phyloP scores from a whole-genome alignment of 2,888 invertebrate species.

The Drosophila fulvimacula region DNA sequence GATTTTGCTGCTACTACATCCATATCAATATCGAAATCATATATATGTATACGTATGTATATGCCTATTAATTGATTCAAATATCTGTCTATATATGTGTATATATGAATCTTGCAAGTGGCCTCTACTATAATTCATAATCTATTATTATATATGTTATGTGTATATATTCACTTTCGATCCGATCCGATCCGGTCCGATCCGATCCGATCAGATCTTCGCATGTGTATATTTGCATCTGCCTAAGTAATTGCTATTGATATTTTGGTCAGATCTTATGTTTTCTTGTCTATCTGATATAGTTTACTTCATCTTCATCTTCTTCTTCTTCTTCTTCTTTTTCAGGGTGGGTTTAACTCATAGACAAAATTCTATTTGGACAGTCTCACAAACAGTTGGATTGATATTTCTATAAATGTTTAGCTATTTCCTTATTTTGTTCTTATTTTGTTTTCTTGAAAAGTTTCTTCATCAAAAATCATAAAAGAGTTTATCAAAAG shows the following conservation, averaged over 20 bases:
- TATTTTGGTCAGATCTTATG: conserved; percentile 47
- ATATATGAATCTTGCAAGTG: conserved; percentile 21
- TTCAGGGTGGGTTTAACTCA: conserved; percentile 49
- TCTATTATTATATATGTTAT: conserved; percentile 14
- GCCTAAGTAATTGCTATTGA: conserved; percentile 32
- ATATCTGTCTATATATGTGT: conserved; percentile 13
- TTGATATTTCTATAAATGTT: conserved; percentile 15
- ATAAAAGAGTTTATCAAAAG: conserved; percentile 56
- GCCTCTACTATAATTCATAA: conserved; percentile 5
- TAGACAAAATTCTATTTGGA: conserved; percentile 34
- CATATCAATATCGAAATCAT: conserved; percentile 10
- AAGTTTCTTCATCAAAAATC: conserved; percentile 32
- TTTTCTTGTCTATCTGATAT: background rate
- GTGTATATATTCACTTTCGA: conserved; percentile 28
- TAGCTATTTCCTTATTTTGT: background rate
- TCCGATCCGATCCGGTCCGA: conserved; percentile 14
- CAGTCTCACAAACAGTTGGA: conserved; percentile 50
- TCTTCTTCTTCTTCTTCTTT: conserved; percentile 12
- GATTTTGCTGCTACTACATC: conserved; percentile 39
- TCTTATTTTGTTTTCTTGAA: background rate
- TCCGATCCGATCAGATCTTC: background rate
- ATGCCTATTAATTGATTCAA: conserved; percentile 37
- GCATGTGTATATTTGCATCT: conserved; percentile 23
- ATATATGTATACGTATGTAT: conserved; percentile 12
- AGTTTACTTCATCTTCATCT: background rate